Percentiles rank a stretch among this genome's conserved stretches.
phyloP scores from a whole-genome alignment of 2,113 vertebrate genomes.

The Herpetotheres cachinnans region DNA sequence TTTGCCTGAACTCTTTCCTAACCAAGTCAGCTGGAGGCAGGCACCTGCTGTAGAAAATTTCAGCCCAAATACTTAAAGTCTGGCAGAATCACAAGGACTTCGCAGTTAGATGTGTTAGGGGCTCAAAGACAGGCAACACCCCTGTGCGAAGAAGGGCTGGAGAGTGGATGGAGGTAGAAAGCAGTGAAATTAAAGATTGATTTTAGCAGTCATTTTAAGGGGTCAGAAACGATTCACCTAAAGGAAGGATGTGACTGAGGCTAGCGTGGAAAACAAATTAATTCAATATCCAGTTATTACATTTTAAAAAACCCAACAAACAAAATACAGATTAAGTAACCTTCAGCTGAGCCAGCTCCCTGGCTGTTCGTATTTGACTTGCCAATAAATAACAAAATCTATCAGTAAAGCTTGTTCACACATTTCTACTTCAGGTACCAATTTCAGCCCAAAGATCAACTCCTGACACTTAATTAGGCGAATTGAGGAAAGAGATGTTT shows the following conservation, averaged over 20 bases:
- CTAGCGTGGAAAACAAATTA: neutral
- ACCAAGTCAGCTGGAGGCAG: neutral
- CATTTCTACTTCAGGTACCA: neutral
- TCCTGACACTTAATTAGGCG: constrained; percentile 10
- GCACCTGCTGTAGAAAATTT: neutral
- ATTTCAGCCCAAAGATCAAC: constrained; percentile 23
- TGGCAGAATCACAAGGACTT: neutral
- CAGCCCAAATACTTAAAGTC: neutral
- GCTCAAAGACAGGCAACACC: neutral
- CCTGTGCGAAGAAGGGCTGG: neutral
- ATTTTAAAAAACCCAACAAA: neutral
- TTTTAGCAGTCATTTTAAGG: neutral
- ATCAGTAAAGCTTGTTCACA: constrained; percentile 13
- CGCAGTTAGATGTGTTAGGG: neutral
- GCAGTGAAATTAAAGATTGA: neutral
- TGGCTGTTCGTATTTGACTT: neutral
- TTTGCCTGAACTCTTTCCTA: neutral
- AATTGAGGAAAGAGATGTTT: neutral
- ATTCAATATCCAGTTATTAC: neutral
- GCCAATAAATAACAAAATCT: neutral
- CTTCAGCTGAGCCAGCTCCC: neutral
- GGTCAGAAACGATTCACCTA: neutral
- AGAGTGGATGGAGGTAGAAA: neutral
- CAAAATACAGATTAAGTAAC: neutral
- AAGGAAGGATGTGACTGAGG: neutral